Percentiles rank a stretch among this genome's conserved stretches.
phyloP scores from a whole-genome alignment of 2,888 invertebrate species.

The Petrolisthes manimaculis region DNA sequence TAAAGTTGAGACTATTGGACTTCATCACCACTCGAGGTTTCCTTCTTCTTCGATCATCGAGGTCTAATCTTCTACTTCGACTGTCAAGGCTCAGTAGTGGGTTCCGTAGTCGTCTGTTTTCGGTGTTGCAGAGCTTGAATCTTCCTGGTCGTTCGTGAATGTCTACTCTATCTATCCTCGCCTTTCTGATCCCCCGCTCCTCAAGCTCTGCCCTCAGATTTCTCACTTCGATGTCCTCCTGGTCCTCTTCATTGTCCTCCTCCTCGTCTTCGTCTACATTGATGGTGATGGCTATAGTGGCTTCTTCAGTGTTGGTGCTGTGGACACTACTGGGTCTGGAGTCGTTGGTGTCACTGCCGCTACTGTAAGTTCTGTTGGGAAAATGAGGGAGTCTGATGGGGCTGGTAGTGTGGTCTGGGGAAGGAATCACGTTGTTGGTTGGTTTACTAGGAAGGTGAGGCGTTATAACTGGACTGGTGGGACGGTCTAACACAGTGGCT shows the following conservation, averaged over 20 bases:
- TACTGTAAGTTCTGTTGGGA: constrained; percentile 29
- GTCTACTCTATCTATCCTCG: not conserved
- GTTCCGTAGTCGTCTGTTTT: no score
- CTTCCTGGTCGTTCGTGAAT: not conserved
- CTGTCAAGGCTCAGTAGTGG: constrained; percentile 14
- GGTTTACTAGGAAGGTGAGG: not conserved
- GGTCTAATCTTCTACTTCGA: constrained; percentile 7
- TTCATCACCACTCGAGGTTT: constrained; percentile 34
- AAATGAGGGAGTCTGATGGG: not conserved
- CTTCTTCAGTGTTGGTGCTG: constrained; percentile 46
- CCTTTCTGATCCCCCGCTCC: not conserved
- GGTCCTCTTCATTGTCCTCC: constrained; percentile 23
- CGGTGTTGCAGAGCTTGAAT: no score
- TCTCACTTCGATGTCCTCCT: not conserved
- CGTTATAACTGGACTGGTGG: not conserved
- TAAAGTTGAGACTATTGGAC: constrained; percentile 42
- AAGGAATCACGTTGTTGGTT: not conserved
- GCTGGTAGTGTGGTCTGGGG: not conserved
- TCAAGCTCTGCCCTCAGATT: not conserved
- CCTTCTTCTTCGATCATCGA: not conserved
- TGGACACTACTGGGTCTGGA: constrained; percentile 19
- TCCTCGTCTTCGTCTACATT: constrained; percentile 37
- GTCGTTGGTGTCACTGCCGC: constrained; percentile 29
- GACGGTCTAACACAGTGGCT: not conserved
- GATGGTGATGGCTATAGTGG: constrained; percentile 36